Percentiles rank a stretch among this genome's conserved stretches.
These are phyloP conservation scores for silkworm (Bombyx mori) DNA, from an alignment of 1,140 invertebrate genomes.

Conservation along the genomic window ASM3026992v2 NC_085114.1:15956501-15957000, in stretches of 20 bases:
- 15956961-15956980: slow-evolving; percentile 35
- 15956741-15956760: slow-evolving; percentile 66
- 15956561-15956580: slow-evolving; percentile 36
- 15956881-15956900: slow-evolving; percentile 79
- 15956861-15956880: slow-evolving; percentile 78
- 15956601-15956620: slow-evolving; percentile 33
- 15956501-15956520: slow-evolving; percentile 29
- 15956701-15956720: slow-evolving; percentile 25
- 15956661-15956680: slow-evolving; percentile 13
- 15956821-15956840: slow-evolving; percentile 51
- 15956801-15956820: slow-evolving; percentile 61
- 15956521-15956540: slow-evolving; percentile 26
- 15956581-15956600: slow-evolving; percentile 37
- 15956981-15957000: slow-evolving; percentile 39
- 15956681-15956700: too few relatives aligned
- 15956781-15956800: slow-evolving; percentile 60
- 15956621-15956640: slow-evolving; percentile 47
- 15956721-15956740: slow-evolving; percentile 44
- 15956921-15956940: slow-evolving; percentile 73
- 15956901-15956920: slow-evolving; percentile 72
- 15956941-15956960: slow-evolving; percentile 70
- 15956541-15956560: slow-evolving; percentile 24
- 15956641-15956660: slow-evolving; percentile 49
- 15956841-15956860: slow-evolving; percentile 72
- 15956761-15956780: slow-evolving; percentile 70